Percentiles rank a stretch among this genome's conserved stretches.
These are phyloP conservation scores for silkworm (Bombyx mori) DNA, from an alignment of 1,140 invertebrate genomes.

Conservation along the genomic window ASM3026992v2 NC_085127.1:9449001-9449500, in stretches of 20 bases:
- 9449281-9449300: too few species aligned
- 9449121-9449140: conserved; percentile 32
- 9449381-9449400: background rate
- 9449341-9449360: too few species aligned
- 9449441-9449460: conserved; percentile 37
- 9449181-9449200: background rate
- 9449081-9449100: conserved; percentile 56
- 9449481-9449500: conserved; percentile 23
- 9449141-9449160: conserved; percentile 11
- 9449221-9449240: too few species aligned
- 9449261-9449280: too few species aligned
- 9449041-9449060: conserved; percentile 30
- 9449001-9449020: conserved; percentile 69
- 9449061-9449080: conserved; percentile 43
- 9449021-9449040: conserved; percentile 35
- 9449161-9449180: conserved; percentile 4
- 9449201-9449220: too few species aligned
- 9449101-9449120: conserved; percentile 53
- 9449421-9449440: conserved; percentile 36
- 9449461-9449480: conserved; percentile 36
- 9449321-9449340: too few species aligned
- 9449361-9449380: too few species aligned
- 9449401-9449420: conserved; percentile 26
- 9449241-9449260: too few species aligned
- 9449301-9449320: too few species aligned